Base-by-base conservation (phyloP, 2,113 vertebrate species). In the Pollimyrus isidori region DNA sequence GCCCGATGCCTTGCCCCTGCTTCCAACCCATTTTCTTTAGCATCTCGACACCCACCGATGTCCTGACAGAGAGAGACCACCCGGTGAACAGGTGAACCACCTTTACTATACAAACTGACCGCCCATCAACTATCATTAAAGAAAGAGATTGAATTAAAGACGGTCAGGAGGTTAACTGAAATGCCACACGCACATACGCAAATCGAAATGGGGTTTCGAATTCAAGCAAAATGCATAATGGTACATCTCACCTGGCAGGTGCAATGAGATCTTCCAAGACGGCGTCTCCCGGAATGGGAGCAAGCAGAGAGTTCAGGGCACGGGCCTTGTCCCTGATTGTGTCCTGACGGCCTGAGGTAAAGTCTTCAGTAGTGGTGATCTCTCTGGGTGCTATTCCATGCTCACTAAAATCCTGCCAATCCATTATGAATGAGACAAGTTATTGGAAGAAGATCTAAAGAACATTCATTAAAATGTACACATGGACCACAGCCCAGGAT, bases 11-110 rank as follows among this genome's bases (percentile, higher is more conserved):
- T 93, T 99, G 98, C 7, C 98, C 98, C 90, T 99, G 97, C 91
- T 96, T 98, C 98, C 98, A 99, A 46, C 98, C 98, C 98, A 99
- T 99, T 94, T 94, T 97, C 92, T 93, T 93, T 92, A 99, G 94
- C 80, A 99, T 92, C 93, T 98, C 97, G 92, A 98, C 95, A 11
- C 98, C 98, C 39, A 99, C 73, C 42, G 97, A 97, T 23, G 95
- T 96, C 93, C 98, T 99, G 94, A 83, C 1, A 62, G 0, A 42
- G 4, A 69, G 87, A 88, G 49, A 84, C 7, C 3, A 76, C 13
- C 52, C 48, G 35, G 21, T 3, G 4, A 39, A 21, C 88, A 76
- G 17, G 39, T 3, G 9, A 65, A 65, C 35, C 73, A 39, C 3
- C 30, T 39, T 35, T 39, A 80, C 73, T 80, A 42, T 35, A 80